Conservation (phyloP, 1,140 invertebrate species). For the Babylonia areolata region DNA sequence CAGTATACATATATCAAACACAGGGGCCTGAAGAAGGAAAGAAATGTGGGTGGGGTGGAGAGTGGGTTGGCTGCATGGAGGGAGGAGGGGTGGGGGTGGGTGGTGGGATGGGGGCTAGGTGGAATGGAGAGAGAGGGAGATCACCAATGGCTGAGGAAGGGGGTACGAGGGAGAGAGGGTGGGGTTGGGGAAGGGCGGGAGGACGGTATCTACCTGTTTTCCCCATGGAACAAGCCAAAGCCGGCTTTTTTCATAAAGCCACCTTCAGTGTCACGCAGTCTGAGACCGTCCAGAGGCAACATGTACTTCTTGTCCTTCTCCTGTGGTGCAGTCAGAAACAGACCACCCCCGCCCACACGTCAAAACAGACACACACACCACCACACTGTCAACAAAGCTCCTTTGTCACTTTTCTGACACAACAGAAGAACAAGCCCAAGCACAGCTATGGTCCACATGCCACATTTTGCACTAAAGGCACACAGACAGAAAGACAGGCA, state of each 20-base stretch:
- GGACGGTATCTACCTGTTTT: slow-evolving; percentile 79
- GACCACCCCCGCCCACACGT: background rate
- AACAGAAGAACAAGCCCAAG: background rate
- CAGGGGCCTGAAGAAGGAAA: too few relatives aligned
- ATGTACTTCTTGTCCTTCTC: slow-evolving; percentile 99
- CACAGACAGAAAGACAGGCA: background rate
- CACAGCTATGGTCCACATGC: background rate
- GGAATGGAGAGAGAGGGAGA: background rate
- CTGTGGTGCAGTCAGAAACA: slow-evolving; percentile 73
- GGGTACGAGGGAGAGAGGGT: background rate
- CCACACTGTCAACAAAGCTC: background rate
- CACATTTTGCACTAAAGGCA: background rate
- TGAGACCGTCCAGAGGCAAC: slow-evolving; percentile 97
- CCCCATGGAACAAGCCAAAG: slow-evolving; percentile 99
- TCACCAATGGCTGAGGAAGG: background rate
- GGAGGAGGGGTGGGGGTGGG: too few relatives aligned
- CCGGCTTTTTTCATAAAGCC: slow-evolving; percentile 98
- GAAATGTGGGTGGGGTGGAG: too few relatives aligned
- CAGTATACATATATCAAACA: too few relatives aligned
- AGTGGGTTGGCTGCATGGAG: too few relatives aligned
- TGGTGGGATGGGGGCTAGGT: too few relatives aligned
- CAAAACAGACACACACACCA: background rate
- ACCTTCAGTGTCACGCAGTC: slow-evolving; percentile 96
- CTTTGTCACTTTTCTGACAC: too few relatives aligned
- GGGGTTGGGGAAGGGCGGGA: background rate